phyloP scores from a whole-genome alignment of 2,797 vertebrate genomes.

The Lacerta agilis region DNA sequence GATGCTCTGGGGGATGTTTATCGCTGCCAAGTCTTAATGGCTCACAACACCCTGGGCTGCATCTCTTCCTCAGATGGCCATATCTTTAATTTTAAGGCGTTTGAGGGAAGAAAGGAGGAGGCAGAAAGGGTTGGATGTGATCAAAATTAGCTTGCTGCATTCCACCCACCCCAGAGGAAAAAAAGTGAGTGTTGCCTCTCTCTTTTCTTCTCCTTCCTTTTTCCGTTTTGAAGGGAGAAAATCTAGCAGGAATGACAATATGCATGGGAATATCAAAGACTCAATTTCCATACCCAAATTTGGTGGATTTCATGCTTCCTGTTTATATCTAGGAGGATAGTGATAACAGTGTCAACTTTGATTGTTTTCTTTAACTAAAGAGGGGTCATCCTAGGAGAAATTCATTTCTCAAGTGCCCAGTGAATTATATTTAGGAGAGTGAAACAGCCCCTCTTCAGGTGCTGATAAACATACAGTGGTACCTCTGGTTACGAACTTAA shows the following conservation, averaged over 20 bases:
- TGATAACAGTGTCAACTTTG: neutral
- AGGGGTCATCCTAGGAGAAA: neutral
- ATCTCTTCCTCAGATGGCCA: slow-evolving; percentile 56
- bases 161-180: slow-evolving; percentile 4
- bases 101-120: slow-evolving; percentile 39
- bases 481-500: too few relatives aligned
- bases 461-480: neutral
- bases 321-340: neutral
- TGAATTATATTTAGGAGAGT: neutral
- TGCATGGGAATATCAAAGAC: neutral
- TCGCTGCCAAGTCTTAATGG: slow-evolving; percentile 63
- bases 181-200: slow-evolving; percentile 3
- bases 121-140: slow-evolving; percentile 32
- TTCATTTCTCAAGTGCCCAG: neutral
- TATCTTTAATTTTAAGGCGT: slow-evolving; percentile 68
- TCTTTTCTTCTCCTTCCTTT: neutral
- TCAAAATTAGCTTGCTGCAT: slow-evolving; percentile 48
- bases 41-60: slow-evolving; percentile 46
- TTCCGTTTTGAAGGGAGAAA: neutral
- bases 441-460: neutral
- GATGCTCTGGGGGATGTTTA: slow-evolving; percentile 66
- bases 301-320: neutral
- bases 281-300: slow-evolving; percentile 20
- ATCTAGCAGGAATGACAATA: slow-evolving; percentile 31
- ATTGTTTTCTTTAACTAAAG: neutral